Conservation (phyloP, 1,140 invertebrate genomes). For the Phthorimaea operculella region DNA sequence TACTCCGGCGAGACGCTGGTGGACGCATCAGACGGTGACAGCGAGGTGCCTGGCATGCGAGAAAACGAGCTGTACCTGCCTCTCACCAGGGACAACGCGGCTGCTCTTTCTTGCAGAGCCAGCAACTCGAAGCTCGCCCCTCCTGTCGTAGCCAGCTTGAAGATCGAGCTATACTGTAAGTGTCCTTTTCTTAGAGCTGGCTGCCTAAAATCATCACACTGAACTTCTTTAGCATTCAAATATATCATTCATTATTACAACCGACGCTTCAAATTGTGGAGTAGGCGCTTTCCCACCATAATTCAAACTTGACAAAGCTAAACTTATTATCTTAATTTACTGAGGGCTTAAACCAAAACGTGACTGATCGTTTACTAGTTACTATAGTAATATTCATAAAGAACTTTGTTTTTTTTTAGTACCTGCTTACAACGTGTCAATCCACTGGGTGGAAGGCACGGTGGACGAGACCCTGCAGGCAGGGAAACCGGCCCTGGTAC, state of each 20-base stretch:
- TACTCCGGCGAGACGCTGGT: conserved; percentile 75
- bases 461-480: conserved; percentile 80
- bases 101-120: conserved; percentile 73
- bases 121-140: conserved; percentile 75
- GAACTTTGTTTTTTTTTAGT: conserved; percentile 75
- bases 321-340: no score
- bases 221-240: no score
- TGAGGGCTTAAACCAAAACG: no score
- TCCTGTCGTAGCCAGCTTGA: conserved; percentile 59
- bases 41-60: conserved; percentile 67
- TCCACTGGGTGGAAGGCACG: conserved; percentile 66
- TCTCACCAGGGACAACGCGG: conserved; percentile 70
- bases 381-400: no score
- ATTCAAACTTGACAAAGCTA: no score
- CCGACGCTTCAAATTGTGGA: no score
- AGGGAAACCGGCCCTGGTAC: conserved; percentile 78
- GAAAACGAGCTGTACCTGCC: conserved; percentile 73
- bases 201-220: no score
- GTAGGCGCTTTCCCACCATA: no score
- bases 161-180: conserved; percentile 54
- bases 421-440: conserved; percentile 79
- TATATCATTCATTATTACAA: no score
- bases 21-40: conserved; percentile 73
- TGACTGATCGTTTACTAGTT: no score
- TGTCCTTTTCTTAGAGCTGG: neutral